Conservation (phyloP, 37 sponge, comb jelly and placozoan species). For the Cladorhizidae sp. region DNA sequence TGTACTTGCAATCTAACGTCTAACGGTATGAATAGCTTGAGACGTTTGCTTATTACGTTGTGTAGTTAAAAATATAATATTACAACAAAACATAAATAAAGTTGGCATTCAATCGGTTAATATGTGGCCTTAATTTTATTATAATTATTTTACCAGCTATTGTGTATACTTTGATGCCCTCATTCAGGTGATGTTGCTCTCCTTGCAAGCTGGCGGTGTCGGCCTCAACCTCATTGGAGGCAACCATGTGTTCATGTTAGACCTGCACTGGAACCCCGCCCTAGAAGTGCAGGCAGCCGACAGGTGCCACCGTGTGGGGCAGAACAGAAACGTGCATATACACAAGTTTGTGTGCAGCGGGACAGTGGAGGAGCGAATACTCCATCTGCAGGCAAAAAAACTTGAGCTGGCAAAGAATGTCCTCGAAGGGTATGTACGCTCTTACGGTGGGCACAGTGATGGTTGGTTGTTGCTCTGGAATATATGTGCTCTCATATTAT, state of each 20-base stretch:
- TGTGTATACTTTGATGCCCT: neutral
- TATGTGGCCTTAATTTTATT: neutral
- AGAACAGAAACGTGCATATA: slow-evolving; percentile 58
- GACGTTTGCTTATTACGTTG: too few relatives aligned
- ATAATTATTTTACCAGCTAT: neutral
- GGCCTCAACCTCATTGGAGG: slow-evolving; percentile 77
- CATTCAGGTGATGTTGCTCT: slow-evolving; percentile 72
- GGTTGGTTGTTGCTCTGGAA: too few relatives aligned
- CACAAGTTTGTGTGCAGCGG: slow-evolving; percentile 72
- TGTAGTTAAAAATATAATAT: too few relatives aligned
- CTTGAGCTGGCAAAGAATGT: slow-evolving; percentile 55
- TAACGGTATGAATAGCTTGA: too few relatives aligned
- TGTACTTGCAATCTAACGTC: too few relatives aligned
- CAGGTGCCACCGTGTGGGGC: slow-evolving; percentile 69
- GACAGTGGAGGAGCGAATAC: slow-evolving; percentile 68
- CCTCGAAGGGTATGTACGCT: slow-evolving; percentile 68
- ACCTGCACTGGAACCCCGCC: slow-evolving; percentile 88
- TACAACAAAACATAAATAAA: too few relatives aligned
- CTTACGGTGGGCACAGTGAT: too few relatives aligned
- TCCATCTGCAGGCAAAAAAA: slow-evolving; percentile 61
- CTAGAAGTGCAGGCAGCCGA: slow-evolving; percentile 75
- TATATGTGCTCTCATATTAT: too few relatives aligned
- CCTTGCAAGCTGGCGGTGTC: slow-evolving; percentile 77
- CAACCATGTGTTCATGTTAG: slow-evolving; percentile 78
- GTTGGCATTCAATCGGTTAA: too few relatives aligned